Evolutionary conservation across 1,140 invertebrate genomes (phyloP).

Genomic region (Andrena cerasifolii): DNA sequence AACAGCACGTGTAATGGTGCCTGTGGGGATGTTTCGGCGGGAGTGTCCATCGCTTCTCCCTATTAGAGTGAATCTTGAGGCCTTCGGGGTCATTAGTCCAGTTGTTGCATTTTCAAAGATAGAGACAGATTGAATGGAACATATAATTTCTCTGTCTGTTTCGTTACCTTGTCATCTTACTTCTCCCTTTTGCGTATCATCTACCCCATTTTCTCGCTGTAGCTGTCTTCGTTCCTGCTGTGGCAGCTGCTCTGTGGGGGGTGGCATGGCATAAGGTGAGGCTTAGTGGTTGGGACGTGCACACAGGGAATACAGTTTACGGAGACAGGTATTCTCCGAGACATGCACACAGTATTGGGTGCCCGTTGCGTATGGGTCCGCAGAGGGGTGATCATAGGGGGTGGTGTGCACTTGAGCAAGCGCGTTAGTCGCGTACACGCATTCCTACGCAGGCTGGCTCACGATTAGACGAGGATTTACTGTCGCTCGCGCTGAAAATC

Average conservation of each 20-base stretch:
- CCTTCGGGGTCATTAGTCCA: no score
- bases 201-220: slow-evolving; percentile 37
- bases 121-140: no score
- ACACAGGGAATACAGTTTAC: slow-evolving; percentile 62
- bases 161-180: background rate
- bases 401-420: slow-evolving; percentile 44
- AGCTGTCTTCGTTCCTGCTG: slow-evolving; percentile 39
- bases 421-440: slow-evolving; percentile 43
- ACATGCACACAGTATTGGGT: slow-evolving; percentile 63
- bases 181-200: slow-evolving; percentile 2
- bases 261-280: slow-evolving; percentile 46
- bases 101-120: no score
- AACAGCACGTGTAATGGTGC: no score
- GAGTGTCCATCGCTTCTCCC: no score
- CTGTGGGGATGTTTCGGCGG: no score
- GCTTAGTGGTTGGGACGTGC: slow-evolving; percentile 56
- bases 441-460: slow-evolving; percentile 48
- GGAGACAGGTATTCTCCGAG: slow-evolving; percentile 65
- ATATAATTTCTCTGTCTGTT: no score
- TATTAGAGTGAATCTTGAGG: no score
- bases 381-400: background rate
- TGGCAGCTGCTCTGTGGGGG: slow-evolving; percentile 23
- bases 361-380: slow-evolving; percentile 59
- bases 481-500: no score
- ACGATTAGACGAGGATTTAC: slow-evolving; percentile 11